Conservation (phyloP, 1,140 invertebrate genomes). For the Drosophila dunni region DNA sequence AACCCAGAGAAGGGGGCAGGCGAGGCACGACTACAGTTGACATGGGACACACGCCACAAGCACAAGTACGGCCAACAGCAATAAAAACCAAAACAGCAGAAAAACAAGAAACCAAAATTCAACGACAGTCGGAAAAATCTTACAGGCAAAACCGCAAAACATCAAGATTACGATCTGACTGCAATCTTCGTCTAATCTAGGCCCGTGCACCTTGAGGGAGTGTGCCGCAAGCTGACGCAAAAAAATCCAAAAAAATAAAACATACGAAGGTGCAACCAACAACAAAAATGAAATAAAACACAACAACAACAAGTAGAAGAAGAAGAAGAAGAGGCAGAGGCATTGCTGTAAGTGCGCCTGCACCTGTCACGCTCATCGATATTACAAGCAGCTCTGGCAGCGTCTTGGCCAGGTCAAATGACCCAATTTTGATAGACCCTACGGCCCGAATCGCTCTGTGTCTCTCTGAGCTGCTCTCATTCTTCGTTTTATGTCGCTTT, state of each 20-base stretch:
- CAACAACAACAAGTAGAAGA: slow-evolving; percentile 5
- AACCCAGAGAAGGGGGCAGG: background rate
- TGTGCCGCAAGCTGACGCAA: slow-evolving; percentile 75
- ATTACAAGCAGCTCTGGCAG: slow-evolving; percentile 58
- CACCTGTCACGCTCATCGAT: slow-evolving; percentile 77
- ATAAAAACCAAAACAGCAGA: slow-evolving; percentile 50
- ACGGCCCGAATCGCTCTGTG: slow-evolving; percentile 1
- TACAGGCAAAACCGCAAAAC: slow-evolving; percentile 66
- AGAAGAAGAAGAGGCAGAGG: slow-evolving; percentile 17
- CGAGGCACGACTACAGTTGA: slow-evolving; percentile 27
- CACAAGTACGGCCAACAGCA: slow-evolving; percentile 6
- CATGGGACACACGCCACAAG: slow-evolving; percentile 76
- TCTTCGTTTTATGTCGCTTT: slow-evolving; percentile 10
- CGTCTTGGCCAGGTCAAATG: slow-evolving; percentile 58
- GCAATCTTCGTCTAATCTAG: slow-evolving; percentile 75
- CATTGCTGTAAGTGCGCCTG: slow-evolving; percentile 64
- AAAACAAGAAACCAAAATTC: slow-evolving; percentile 7
- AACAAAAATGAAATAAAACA: slow-evolving; percentile 34
- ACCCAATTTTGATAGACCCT: slow-evolving; percentile 68
- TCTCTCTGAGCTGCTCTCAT: slow-evolving; percentile 19
- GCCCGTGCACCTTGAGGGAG: slow-evolving; percentile 64
- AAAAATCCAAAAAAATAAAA: slow-evolving; percentile 28
- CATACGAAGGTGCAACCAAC: background rate
- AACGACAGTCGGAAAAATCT: slow-evolving; percentile 77
- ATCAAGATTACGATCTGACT: slow-evolving; percentile 41